Conservation (phyloP, 2,113 vertebrate species). For the Engystomops pustulosus region DNA sequence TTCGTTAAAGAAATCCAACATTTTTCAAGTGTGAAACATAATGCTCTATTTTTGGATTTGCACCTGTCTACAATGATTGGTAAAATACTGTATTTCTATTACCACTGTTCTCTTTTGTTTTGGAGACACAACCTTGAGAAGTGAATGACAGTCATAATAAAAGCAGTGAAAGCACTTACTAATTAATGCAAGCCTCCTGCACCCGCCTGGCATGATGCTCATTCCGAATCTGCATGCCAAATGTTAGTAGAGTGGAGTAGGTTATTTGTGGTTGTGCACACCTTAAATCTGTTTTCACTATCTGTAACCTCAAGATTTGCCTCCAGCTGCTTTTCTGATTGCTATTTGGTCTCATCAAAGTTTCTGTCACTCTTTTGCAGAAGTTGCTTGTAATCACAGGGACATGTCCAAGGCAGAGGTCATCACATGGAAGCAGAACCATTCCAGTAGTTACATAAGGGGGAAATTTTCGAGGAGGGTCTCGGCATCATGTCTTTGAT, state of each 20-base stretch:
- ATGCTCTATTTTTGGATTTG: constrained; percentile 13
- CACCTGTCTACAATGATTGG: not conserved
- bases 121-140: not conserved
- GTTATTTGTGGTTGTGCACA: constrained; percentile 11
- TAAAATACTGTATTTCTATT: constrained; percentile 29
- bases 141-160: constrained; percentile 26
- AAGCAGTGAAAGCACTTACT: not conserved
- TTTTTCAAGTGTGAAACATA: not conserved
- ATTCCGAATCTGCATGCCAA: constrained; percentile 11
- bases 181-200: constrained; percentile 25
- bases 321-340: constrained; percentile 54
- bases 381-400: constrained; percentile 40
- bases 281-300: constrained; percentile 24
- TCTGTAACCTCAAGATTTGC: constrained; percentile 36
- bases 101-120: constrained; percentile 23
- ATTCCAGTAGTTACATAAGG: constrained; percentile 18
- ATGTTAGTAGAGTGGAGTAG: constrained; percentile 24
- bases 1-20: not conserved
- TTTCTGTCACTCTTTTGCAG: not conserved
- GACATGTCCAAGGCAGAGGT: constrained; percentile 11
- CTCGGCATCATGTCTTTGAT: constrained; percentile 21
- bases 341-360: constrained; percentile 49
- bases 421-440: constrained; percentile 19
- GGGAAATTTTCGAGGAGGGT: not conserved
- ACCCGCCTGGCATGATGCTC: not conserved